Percentiles rank a stretch among this genome's conserved stretches.
Evolutionary conservation across 1,140 invertebrate species (phyloP).

Genomic region (Drosophila sp.): DNA sequence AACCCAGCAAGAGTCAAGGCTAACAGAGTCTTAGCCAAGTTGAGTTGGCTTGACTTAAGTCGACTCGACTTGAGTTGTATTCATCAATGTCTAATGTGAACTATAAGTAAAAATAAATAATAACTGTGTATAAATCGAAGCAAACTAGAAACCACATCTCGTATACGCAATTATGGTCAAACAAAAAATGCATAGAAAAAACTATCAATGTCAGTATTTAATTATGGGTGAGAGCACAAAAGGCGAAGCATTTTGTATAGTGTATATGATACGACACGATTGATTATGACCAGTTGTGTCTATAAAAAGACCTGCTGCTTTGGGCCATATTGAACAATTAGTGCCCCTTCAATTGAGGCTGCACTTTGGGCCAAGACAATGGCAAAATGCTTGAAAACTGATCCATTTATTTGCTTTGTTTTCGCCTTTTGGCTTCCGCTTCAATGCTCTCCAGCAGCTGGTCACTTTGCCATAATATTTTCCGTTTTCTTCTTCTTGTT

Average conservation of each 20-base stretch:
- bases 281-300: conserved; percentile 16
- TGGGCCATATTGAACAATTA: conserved; percentile 23
- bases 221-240: conserved; percentile 50
- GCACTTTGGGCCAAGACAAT: conserved; percentile 23
- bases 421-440: conserved; percentile 44
- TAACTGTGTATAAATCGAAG: conserved; percentile 62
- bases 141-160: conserved; percentile 4
- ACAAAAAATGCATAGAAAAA: conserved; percentile 72
- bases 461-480: conserved; percentile 10
- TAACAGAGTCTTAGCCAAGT: conserved; percentile 33
- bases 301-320: conserved; percentile 55
- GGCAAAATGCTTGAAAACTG: conserved; percentile 15
- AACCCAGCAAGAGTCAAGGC: conserved; percentile 70
- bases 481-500: not conserved
- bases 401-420: conserved; percentile 35
- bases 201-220: conserved; percentile 78
- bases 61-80: conserved; percentile 44
- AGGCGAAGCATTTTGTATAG: conserved; percentile 13
- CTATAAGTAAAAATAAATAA: conserved; percentile 78
- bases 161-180: conserved; percentile 65
- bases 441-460: conserved; percentile 4
- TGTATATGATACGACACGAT: conserved; percentile 13
- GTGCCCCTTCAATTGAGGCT: conserved; percentile 18
- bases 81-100: conserved; percentile 51
- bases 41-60: conserved; percentile 48